Base-by-base conservation (phyloP, 37 sponge, comb jelly and placozoan species). In the Cladorhizidae sp. region DNA sequence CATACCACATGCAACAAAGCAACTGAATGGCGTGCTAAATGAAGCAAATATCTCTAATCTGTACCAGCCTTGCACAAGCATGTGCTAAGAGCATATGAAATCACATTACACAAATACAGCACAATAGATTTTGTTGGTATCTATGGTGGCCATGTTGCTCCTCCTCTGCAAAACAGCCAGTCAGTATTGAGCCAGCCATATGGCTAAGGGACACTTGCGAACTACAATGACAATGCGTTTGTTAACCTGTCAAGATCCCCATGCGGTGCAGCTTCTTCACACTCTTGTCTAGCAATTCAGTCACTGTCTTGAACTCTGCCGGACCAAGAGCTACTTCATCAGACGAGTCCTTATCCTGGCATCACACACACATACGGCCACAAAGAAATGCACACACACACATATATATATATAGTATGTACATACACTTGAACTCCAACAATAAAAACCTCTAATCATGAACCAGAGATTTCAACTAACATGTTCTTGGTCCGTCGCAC, bases 221-320 rank as follows among this genome's bases (percentile, higher is more conserved):
- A n/a, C n/a, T n/a, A n/a, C n/a, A n/a, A n/a, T n/a, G n/a, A 61
- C 12, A 3, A 29, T 61, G 62, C 62, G 6, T 38, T 38, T 37
- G 22, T 23, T 49, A 8, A 74, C 91, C 78, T 37, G 91, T 86
- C 37, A 91, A 64, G 21, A 85, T 64, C 2, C 86, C 86, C 86
- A 85, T 85, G 1, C 79, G 29, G 8, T 72, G 62, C 43, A 87
- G 58, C 31, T 75, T 80, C 49, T 81, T 76, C 21, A 29, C 26
- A 58, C 75, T 81, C 31, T 72, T 69, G 35, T 29, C 75, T 26
- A 87, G 41, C 33, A 64, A 70, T 38, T 81, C 70, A 42, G 82
- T 75, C n/a, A 80, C 76, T 38, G 76, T 76, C 39, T 54, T 80
- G 71, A 87, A 87, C 76, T 87, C 81, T 57, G 29, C 71, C 15